Conservation (phyloP, 2,888 invertebrate species). For the Pseudococcus longispinus region DNA sequence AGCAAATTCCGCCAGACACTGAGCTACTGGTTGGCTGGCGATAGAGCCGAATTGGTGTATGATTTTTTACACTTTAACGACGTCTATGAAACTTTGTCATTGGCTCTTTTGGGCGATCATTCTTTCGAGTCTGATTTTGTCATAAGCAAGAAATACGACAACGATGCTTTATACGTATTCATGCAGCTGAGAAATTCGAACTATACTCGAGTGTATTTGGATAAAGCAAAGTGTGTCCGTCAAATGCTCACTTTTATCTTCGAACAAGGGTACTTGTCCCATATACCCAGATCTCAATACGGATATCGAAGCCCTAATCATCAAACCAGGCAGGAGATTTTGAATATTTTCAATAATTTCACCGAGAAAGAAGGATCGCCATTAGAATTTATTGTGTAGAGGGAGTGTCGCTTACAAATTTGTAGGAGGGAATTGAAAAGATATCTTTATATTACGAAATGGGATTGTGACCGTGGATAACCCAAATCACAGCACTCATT, state of each 20-base stretch:
- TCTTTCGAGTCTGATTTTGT: slow-evolving; percentile 6
- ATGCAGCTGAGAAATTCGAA: neutral
- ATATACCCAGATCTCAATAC: neutral
- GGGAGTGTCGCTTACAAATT: too few species aligned
- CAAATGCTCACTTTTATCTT: neutral
- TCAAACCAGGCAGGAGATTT: neutral
- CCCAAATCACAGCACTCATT: too few species aligned
- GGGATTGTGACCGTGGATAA: too few species aligned
- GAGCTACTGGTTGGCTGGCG: neutral
- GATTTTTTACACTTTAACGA: slow-evolving; percentile 9
- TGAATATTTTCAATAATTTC: neutral
- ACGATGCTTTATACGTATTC: neutral
- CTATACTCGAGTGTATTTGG: neutral
- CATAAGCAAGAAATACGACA: neutral
- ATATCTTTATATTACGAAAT: too few species aligned
- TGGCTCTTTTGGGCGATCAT: neutral
- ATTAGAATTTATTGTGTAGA: neutral
- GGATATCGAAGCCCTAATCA: neutral
- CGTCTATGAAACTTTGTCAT: neutral
- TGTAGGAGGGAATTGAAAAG: too few species aligned
- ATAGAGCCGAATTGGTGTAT: neutral
- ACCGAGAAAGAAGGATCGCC: neutral
- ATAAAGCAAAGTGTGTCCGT: neutral
- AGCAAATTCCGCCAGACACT: neutral
- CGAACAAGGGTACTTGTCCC: neutral